These are phyloP conservation scores for Chondrosia reniformis DNA, from an alignment of 37 sponge, comb jelly and placozoan genomes.

Conservation along the genomic window DNA sequence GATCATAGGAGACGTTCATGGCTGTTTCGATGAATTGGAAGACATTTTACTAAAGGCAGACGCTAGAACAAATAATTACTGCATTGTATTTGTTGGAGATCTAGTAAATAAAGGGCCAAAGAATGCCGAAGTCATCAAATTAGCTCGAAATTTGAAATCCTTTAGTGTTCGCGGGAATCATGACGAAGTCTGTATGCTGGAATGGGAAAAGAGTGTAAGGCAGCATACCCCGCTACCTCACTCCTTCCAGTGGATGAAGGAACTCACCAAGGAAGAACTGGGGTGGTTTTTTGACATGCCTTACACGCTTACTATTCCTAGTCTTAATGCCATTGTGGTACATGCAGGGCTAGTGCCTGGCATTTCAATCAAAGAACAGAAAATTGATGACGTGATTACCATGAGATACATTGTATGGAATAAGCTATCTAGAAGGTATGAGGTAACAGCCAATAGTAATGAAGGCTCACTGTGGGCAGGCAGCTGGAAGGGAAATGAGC, in stretches of 20 bases:
- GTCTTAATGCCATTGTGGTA: slow-evolving; percentile 42
- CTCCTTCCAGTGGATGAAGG: slow-evolving; percentile 60
- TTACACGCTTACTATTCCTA: slow-evolving; percentile 59
- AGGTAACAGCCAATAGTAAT: neutral
- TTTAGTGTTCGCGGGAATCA: slow-evolving; percentile 79
- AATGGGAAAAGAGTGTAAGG: slow-evolving; percentile 23
- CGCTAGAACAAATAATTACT: slow-evolving; percentile 19
- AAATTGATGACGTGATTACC: slow-evolving; percentile 29
- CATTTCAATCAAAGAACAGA: slow-evolving; percentile 42
- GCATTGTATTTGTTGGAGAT: slow-evolving; percentile 76
- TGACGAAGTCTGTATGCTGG: slow-evolving; percentile 67
- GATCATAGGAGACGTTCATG: slow-evolving; percentile 80
- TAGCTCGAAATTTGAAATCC: slow-evolving; percentile 42
- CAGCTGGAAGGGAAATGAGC: slow-evolving; percentile 71
- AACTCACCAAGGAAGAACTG: slow-evolving; percentile 53
- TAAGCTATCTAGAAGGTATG: neutral
- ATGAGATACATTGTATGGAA: slow-evolving; percentile 50
- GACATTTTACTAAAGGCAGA: slow-evolving; percentile 46
- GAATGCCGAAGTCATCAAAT: slow-evolving; percentile 51
- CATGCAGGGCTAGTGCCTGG: slow-evolving; percentile 82
- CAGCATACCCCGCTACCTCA: slow-evolving; percentile 11
- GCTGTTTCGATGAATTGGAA: slow-evolving; percentile 78
- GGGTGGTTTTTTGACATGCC: slow-evolving; percentile 67
- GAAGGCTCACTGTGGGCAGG: slow-evolving; percentile 51
- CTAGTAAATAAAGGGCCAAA: slow-evolving; percentile 81